Percentiles rank a stretch among this genome's conserved stretches.
These are phyloP conservation scores for Saccostrea cuccullata DNA, from an alignment of 1,140 invertebrate genomes.

Conservation along the genomic window DNA sequence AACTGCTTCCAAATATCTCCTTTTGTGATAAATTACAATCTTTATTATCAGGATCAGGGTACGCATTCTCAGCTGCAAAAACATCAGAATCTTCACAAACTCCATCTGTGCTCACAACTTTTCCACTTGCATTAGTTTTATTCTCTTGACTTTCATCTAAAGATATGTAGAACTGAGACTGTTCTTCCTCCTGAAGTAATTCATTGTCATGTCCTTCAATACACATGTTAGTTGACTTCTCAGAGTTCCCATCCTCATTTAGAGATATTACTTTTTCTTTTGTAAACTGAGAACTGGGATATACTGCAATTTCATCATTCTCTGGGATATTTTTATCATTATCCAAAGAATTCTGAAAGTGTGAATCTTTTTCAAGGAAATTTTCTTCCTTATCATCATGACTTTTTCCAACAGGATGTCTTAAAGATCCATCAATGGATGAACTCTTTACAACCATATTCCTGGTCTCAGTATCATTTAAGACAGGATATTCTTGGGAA, in stretches of 20 bases:
- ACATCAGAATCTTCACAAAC: too few species aligned
- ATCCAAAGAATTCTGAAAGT: not conserved
- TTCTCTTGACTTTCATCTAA: constrained; percentile 55
- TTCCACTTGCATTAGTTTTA: constrained; percentile 37
- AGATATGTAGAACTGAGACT: constrained; percentile 70
- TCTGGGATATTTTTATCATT: not conserved
- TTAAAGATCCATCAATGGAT: constrained; percentile 62
- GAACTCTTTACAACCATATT: constrained; percentile 62
- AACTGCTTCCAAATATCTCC: not conserved
- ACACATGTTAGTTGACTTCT: not conserved
- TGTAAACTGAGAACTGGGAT: not conserved
- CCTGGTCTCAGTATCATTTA: constrained; percentile 63
- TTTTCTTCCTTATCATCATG: not conserved
- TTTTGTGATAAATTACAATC: not conserved
- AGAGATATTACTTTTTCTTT: not conserved
- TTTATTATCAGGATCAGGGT: not conserved
- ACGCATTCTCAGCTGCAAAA: not conserved
- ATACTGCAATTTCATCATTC: not conserved
- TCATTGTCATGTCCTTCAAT: constrained; percentile 10
- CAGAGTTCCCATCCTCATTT: not conserved
- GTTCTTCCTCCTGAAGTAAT: constrained; percentile 45
- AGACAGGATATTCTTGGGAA: constrained; percentile 61
- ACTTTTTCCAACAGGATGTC: not conserved
- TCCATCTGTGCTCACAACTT: not conserved
- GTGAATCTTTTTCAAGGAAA: not conserved